phyloP scores from a whole-genome alignment of 2,888 invertebrate species.

The Asteroscopus sphinx region DNA sequence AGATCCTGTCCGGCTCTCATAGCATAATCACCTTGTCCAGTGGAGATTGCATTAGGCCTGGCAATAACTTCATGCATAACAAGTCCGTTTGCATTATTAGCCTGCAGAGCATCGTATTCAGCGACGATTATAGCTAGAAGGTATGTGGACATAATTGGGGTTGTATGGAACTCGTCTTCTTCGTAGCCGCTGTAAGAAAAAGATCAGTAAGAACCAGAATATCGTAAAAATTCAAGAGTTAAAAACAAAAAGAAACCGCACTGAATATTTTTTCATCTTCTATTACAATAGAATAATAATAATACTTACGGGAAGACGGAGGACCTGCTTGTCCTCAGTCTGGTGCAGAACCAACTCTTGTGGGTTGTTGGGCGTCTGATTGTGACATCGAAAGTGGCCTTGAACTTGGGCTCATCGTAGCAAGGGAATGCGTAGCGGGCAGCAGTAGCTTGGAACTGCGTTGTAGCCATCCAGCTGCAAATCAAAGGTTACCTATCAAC shows the following conservation, averaged over 20 bases:
- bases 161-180: slow-evolving; percentile 75
- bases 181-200: slow-evolving; percentile 66
- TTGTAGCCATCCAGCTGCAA: slow-evolving; percentile 90
- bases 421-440: slow-evolving; percentile 94
- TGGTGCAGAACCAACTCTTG: slow-evolving; percentile 90
- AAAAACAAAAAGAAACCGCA: not conserved
- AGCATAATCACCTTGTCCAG: slow-evolving; percentile 79
- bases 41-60: slow-evolving; percentile 76
- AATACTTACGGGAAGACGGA: slow-evolving; percentile 63
- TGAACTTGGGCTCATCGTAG: slow-evolving; percentile 95
- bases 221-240: not conserved
- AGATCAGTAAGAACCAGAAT: not conserved
- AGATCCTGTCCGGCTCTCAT: slow-evolving; percentile 79
- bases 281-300: no score
- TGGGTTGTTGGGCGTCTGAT: slow-evolving; percentile 89
- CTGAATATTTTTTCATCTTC: no score
- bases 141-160: slow-evolving; percentile 91
- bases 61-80: slow-evolving; percentile 83
- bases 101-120: slow-evolving; percentile 81
- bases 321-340: slow-evolving; percentile 72
- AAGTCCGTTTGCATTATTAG: slow-evolving; percentile 14
- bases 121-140: slow-evolving; percentile 92
- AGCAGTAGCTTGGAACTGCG: slow-evolving; percentile 92
- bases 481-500: slow-evolving; percentile 13
- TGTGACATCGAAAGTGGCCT: slow-evolving; percentile 93